Evolutionary conservation across 2,113 vertebrate genomes (phyloP).

Genomic region (Thunnus maccoyii): DNA sequence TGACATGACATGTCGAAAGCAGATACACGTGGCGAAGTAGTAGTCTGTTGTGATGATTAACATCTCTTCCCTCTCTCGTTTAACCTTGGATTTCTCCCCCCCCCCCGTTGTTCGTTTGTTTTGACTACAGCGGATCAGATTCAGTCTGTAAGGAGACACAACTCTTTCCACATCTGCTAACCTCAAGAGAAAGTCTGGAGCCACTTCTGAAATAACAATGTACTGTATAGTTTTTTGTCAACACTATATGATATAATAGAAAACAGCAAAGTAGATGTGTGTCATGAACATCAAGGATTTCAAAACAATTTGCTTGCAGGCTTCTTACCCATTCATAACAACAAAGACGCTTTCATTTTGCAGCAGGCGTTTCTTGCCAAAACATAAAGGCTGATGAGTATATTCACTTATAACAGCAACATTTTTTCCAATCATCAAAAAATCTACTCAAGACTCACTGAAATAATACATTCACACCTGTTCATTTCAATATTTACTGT

Average conservation of each 20-base stretch:
- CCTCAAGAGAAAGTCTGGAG: slow-evolving; percentile 50
- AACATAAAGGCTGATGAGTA: background rate
- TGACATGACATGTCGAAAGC: background rate
- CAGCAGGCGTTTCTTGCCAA: background rate
- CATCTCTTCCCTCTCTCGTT: slow-evolving; percentile 20
- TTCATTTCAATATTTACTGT: background rate
- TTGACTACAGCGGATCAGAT: slow-evolving; percentile 69
- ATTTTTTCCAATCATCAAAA: too few relatives aligned
- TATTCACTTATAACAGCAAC: too few relatives aligned
- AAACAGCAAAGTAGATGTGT: slow-evolving; percentile 1
- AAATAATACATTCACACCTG: background rate
- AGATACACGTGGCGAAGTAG: slow-evolving; percentile 8
- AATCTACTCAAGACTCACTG: too few relatives aligned
- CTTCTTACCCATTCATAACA: background rate
- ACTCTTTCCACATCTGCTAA: slow-evolving; percentile 45
- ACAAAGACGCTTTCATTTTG: slow-evolving; percentile 4
- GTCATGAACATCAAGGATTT: slow-evolving; percentile 9
- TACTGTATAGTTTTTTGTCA: background rate
- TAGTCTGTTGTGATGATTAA: slow-evolving; percentile 25
- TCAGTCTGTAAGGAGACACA: slow-evolving; percentile 55
- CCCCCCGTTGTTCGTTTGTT: slow-evolving; percentile 59
- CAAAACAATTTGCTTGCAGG: background rate
- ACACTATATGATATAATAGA: background rate
- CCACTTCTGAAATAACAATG: slow-evolving; percentile 34
- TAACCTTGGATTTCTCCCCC: slow-evolving; percentile 12